Percentiles rank a stretch among this genome's conserved stretches.
Evolutionary conservation across 2,888 invertebrate species (phyloP).

Genomic region (Drosophila villosipedis): DNA sequence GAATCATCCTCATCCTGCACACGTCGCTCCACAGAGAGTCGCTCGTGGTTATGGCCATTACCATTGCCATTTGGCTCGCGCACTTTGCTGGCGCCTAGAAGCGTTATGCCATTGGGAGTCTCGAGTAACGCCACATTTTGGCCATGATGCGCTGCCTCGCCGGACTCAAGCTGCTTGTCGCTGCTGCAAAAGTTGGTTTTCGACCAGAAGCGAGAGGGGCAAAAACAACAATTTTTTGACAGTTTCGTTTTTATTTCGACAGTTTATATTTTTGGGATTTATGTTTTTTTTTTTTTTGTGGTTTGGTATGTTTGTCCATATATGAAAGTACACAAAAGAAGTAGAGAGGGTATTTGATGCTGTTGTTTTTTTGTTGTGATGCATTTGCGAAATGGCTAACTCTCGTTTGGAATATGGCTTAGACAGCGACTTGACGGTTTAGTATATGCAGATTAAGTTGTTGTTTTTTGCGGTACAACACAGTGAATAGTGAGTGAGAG

Average conservation of each 20-base stretch:
- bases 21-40: constrained; percentile 70
- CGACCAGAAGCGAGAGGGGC: constrained; percentile 11
- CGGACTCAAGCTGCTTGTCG: constrained; percentile 68
- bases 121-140: constrained; percentile 83
- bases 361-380: constrained; percentile 52
- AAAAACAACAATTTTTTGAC: constrained; percentile 46
- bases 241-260: constrained; percentile 54
- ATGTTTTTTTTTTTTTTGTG: constrained; percentile 13
- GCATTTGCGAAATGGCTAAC: constrained; percentile 74
- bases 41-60: constrained; percentile 53
- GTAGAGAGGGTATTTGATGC: constrained; percentile 23
- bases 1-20: constrained; percentile 82
- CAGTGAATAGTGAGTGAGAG: constrained; percentile 45
- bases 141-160: constrained; percentile 71
- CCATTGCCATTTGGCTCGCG: constrained; percentile 51
- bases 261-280: constrained; percentile 27
- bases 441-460: constrained; percentile 64
- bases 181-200: constrained; percentile 38
- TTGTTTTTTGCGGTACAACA: constrained; percentile 52
- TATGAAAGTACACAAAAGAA: constrained; percentile 75
- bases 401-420: constrained; percentile 40
- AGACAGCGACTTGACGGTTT: constrained; percentile 67
- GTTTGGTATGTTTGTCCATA: constrained; percentile 50
- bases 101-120: constrained; percentile 83
- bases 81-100: constrained; percentile 73